These are phyloP conservation scores for Halyomorpha halys DNA, from an alignment of 1,140 invertebrate genomes.

Conservation along the genomic window DNA sequence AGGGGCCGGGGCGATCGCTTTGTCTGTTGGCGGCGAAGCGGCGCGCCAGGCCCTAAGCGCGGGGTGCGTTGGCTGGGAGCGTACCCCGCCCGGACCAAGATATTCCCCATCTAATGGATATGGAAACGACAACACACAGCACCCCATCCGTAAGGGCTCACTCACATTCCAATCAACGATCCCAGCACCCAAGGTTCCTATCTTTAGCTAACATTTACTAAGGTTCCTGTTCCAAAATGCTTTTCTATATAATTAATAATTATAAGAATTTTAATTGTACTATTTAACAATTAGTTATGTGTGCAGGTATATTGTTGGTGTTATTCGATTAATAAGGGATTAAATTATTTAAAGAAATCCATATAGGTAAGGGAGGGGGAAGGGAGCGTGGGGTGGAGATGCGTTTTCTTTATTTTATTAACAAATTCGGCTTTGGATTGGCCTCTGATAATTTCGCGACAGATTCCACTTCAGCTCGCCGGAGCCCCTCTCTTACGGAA, in stretches of 20 bases:
- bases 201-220: conserved; percentile 38
- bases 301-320: conserved; percentile 32
- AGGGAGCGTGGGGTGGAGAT: neutral
- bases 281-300: conserved; percentile 32
- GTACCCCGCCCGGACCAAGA: neutral
- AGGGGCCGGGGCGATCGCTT: neutral
- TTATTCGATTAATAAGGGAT: conserved; percentile 24
- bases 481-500: neutral
- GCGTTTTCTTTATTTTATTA: neutral
- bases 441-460: neutral
- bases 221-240: conserved; percentile 38
- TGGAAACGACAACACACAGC: neutral
- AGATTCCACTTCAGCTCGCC: neutral
- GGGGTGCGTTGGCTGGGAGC: conserved; percentile 9
- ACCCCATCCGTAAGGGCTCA: neutral
- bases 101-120: neutral
- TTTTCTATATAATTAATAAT: conserved; percentile 34
- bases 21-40: conserved; percentile 13
- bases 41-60: neutral
- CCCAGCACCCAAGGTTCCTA: conserved; percentile 40
- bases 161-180: conserved; percentile 20
- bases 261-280: conserved; percentile 31
- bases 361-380: conserved; percentile 13
- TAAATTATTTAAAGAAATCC: conserved; percentile 19
- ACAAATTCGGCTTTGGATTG: neutral